Base-by-base conservation (phyloP, 2,888 invertebrate genomes). In the Aromia moschata region DNA sequence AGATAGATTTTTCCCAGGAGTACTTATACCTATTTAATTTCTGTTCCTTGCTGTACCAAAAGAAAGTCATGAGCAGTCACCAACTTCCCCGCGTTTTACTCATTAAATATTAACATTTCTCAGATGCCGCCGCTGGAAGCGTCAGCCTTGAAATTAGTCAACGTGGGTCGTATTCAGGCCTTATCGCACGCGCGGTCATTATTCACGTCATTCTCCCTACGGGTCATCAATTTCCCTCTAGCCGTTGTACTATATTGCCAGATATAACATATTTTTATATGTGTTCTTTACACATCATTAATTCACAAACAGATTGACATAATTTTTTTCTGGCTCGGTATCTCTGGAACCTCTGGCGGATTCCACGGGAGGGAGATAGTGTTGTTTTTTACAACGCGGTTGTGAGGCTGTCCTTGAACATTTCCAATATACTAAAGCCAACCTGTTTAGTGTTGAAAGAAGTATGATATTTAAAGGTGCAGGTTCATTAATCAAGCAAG, bases 131-230 rank as follows among this genome's bases (percentile, higher is more conserved):
- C n/a, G 7, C 2, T 33, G 33, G 7, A 7, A 33, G 11, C 18
- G 25, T 20, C 25, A 25, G 17, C 1, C 7, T 25, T 14, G 9
- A 14, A 20, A n/a, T 43, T 12, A 33, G 33, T 33, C 33, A 33
- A 7, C 11, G 33, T 33, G 33, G 25, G 33, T 33, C 33, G 33
- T 10, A 33, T 33, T 33, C 33, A 33, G 7, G n/a, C 10, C 33
- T 33, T 41, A 18, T 20, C n/a, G 10, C 7, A 41, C n/a, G 15
- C 11, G 41, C n/a, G n/a, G 41, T 41, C 41, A 41, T 41, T 41
- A 41, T 16, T 41, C 41, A 41, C 41, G 41, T 41, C n/a, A n/a
- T n/a, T n/a, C n/a, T n/a, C 41, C 10, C 41, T 17, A 10, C 17
- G 18, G 18, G 41, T 16, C 41, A 41, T 41, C 18, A 41, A 41